Evolutionary conservation across 2,888 invertebrate species (phyloP).

Genomic region (Lymantria monacha): DNA sequence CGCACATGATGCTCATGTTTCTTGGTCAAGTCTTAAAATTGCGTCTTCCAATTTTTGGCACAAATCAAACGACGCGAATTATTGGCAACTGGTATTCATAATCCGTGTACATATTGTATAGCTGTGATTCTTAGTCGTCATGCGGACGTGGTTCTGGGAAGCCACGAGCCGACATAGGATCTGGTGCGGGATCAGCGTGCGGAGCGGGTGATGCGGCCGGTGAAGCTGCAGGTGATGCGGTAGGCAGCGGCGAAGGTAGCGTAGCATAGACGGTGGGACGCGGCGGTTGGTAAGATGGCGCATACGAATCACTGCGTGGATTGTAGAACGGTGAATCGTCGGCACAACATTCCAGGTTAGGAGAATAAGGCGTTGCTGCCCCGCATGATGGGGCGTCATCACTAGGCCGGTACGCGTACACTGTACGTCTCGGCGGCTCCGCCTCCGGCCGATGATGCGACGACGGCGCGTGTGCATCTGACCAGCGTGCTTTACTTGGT

Average conservation of each 20-base stretch:
- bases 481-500: slow-evolving; percentile 84
- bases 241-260: slow-evolving; percentile 69
- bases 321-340: slow-evolving; percentile 80
- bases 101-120: too few species aligned
- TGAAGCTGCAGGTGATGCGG: slow-evolving; percentile 65
- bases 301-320: slow-evolving; percentile 76
- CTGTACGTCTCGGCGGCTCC: slow-evolving; percentile 77
- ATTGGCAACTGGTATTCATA: too few species aligned
- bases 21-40: too few species aligned
- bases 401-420: slow-evolving; percentile 76
- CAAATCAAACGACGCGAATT: too few species aligned
- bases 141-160: slow-evolving; percentile 50
- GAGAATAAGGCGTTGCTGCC: slow-evolving; percentile 77
- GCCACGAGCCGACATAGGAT: slow-evolving; percentile 55
- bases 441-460: slow-evolving; percentile 83
- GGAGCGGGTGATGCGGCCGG: slow-evolving; percentile 68
- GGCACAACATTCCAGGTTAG: slow-evolving; percentile 67
- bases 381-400: slow-evolving; percentile 79
- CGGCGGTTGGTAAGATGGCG: slow-evolving; percentile 77
- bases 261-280: slow-evolving; percentile 77
- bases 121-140: slow-evolving; percentile 61
- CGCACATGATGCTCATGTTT: too few species aligned
- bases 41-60: too few species aligned
- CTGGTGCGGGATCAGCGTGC: slow-evolving; percentile 50
- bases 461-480: slow-evolving; percentile 84